Evolutionary conservation across 2,797 vertebrate species (phyloP).

Genomic region (Zalophus californianus): DNA sequence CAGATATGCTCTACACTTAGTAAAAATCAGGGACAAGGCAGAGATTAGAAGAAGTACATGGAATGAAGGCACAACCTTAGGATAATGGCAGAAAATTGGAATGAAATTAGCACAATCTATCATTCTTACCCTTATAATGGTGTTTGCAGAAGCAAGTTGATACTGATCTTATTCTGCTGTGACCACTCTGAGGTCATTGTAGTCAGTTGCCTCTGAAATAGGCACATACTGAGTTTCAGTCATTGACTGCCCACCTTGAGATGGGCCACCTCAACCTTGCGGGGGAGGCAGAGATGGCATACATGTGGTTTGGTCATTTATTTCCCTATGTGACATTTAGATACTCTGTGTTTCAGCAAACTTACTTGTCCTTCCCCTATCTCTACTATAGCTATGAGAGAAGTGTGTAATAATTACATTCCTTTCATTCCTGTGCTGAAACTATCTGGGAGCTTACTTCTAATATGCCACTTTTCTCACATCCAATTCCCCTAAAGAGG

Average conservation of each 20-base stretch:
- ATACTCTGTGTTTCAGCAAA: not conserved
- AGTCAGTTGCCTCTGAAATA: not conserved
- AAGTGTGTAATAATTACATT: not conserved
- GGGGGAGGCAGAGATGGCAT: not conserved
- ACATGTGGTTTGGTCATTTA: not conserved
- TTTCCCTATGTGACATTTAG: not conserved
- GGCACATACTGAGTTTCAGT: not conserved
- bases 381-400: not conserved
- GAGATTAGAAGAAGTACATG: not conserved
- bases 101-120: not conserved
- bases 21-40: not conserved
- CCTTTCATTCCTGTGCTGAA: not conserved
- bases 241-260: too few species aligned
- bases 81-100: not conserved
- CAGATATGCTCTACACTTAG: not conserved
- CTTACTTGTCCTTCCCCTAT: not conserved
- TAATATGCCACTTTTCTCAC: not conserved
- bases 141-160: not conserved
- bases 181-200: not conserved
- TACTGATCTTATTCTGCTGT: not conserved
- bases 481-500: not conserved
- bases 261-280: not conserved
- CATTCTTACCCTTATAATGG: not conserved
- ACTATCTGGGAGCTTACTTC: not conserved
- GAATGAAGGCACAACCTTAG: not conserved